phyloP scores from a whole-genome alignment of 2,797 vertebrate species.

The Champsocephalus esox region DNA sequence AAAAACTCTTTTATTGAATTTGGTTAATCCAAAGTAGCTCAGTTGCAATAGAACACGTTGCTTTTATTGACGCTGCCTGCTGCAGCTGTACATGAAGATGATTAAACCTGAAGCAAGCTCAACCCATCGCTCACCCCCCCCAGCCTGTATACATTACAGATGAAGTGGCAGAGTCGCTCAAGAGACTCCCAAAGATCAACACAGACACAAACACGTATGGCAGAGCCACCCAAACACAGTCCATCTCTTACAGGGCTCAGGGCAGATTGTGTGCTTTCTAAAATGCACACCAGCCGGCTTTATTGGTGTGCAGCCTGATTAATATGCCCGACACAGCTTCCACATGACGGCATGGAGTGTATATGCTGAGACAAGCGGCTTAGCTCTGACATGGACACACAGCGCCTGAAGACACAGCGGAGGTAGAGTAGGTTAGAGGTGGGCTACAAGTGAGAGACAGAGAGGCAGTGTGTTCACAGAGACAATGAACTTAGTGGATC shows the following conservation, averaged over 20 bases:
- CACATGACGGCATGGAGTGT: slow-evolving; percentile 53
- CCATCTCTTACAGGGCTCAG: slow-evolving; percentile 53
- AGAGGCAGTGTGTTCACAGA: slow-evolving; percentile 53
- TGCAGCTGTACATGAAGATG: slow-evolving; percentile 12
- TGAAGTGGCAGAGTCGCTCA: slow-evolving; percentile 36
- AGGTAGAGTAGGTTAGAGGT: slow-evolving; percentile 44
- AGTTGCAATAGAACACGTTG: background rate
- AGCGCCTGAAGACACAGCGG: slow-evolving; percentile 54
- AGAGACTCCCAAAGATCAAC: slow-evolving; percentile 36
- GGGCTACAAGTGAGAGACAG: slow-evolving; percentile 17
- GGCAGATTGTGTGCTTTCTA: slow-evolving; percentile 67
- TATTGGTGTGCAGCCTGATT: slow-evolving; percentile 77
- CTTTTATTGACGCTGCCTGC: background rate
- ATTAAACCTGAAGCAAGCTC: slow-evolving; percentile 30
- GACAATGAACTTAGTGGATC: slow-evolving; percentile 52
- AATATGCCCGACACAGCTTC: slow-evolving; percentile 71
- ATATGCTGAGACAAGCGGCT: slow-evolving; percentile 66
- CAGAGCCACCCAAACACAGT: slow-evolving; percentile 53
- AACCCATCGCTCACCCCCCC: slow-evolving; percentile 20
- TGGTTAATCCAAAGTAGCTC: slow-evolving; percentile 7
- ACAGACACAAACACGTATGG: slow-evolving; percentile 16
- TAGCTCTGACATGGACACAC: slow-evolving; percentile 72
- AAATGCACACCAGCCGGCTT: slow-evolving; percentile 67
- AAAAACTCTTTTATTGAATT: slow-evolving; percentile 4
- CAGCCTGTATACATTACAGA: slow-evolving; percentile 34